A percentile compares a stretch with the other conserved stretches of the same genome.
phyloP scores from a whole-genome alignment of 1,140 invertebrate species.

The Propsilocerus akamusi region DNA sequence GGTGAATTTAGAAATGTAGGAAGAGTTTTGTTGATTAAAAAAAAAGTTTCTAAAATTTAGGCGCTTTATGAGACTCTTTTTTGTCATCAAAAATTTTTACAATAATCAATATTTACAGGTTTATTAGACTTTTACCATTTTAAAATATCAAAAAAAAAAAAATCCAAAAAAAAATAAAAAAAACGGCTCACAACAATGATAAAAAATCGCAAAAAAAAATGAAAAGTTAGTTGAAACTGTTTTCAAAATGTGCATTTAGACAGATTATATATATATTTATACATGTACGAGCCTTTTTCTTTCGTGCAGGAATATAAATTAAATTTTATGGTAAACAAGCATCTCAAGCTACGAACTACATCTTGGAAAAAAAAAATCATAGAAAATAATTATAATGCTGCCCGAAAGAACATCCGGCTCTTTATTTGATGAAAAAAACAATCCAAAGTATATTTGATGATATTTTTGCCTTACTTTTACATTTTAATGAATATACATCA shows the following conservation, averaged over 20 bases:
- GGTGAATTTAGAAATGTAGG: too few species aligned
- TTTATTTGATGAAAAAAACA: not conserved
- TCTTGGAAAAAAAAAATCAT: too few species aligned
- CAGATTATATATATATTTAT: constrained; percentile 1
- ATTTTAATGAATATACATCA: constrained; percentile 2
- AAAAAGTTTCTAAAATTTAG: too few species aligned
- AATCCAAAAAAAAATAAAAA: not conserved
- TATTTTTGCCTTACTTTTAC: constrained; percentile 4
- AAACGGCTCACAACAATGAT: not conserved
- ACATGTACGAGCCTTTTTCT: too few species aligned
- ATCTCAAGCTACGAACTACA: too few species aligned
- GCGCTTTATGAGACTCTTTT: constrained; percentile 2
- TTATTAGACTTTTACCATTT: constrained; percentile 4
- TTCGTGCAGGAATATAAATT: too few species aligned
- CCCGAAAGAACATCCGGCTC: too few species aligned
- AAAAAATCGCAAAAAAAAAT: not conserved
- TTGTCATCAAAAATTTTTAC: constrained; percentile 1
- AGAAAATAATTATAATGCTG: too few species aligned
- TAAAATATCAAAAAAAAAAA: not conserved
- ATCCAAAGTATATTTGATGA: constrained; percentile 4
- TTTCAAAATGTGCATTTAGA: constrained; percentile 4
- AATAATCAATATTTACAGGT: constrained; percentile 4
- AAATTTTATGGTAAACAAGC: too few species aligned
- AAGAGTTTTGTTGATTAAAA: too few species aligned
- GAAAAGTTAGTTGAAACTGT: constrained; percentile 1